Evolutionary conservation across 2,888 invertebrate species (phyloP).

Genomic region (Loripinus fragilis): DNA sequence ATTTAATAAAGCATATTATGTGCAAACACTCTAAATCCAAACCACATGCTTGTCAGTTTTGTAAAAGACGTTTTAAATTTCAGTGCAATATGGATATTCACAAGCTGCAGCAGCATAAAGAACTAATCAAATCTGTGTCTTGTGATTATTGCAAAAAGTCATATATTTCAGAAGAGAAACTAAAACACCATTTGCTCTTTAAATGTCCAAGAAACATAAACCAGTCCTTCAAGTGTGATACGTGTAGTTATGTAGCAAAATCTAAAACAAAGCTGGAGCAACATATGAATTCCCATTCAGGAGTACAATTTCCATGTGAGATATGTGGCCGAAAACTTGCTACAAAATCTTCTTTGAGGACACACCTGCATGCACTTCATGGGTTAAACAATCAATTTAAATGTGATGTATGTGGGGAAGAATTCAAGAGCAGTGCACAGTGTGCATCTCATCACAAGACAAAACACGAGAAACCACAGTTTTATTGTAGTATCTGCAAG

Average conservation of each 20-base stretch:
- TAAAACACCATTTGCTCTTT: neutral
- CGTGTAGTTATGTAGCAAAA: neutral
- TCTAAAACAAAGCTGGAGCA: neutral
- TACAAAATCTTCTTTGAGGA: neutral
- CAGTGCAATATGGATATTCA: neutral
- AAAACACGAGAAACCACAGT: neutral
- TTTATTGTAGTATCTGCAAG: neutral
- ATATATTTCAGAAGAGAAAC: slow-evolving; percentile 1
- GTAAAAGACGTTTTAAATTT: neutral
- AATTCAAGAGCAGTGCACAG: neutral
- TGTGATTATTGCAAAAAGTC: neutral
- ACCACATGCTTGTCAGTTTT: neutral
- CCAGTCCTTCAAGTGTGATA: neutral
- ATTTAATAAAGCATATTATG: neutral
- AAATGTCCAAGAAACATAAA: neutral
- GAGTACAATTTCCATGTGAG: neutral
- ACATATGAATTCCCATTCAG: neutral
- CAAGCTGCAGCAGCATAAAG: neutral
- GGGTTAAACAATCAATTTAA: neutral
- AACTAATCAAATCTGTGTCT: neutral
- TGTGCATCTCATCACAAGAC: neutral
- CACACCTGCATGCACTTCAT: neutral
- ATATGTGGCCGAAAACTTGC: neutral
- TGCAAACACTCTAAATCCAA: neutral
- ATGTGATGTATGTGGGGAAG: neutral